Evolutionary conservation across 2,797 vertebrate genomes (phyloP), one percentile per base, ranked within the genome.

Genomic region (Peromyscus attwateri): DNA sequence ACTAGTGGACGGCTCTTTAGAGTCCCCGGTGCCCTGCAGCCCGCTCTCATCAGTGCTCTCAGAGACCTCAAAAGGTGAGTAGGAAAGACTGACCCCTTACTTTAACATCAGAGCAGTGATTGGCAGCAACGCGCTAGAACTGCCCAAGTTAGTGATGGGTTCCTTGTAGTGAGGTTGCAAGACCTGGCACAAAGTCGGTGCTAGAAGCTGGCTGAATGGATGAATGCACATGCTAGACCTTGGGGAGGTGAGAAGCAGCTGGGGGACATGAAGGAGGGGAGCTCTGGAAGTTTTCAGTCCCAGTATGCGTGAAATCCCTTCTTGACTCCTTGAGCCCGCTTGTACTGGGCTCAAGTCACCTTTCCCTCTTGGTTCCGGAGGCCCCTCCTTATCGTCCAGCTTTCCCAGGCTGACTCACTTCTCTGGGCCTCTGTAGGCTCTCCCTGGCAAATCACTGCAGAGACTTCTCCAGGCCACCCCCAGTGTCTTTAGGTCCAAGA

Each of bases 61-160:
- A 62, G 88, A 66, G 92, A 60, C 43, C 76, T 91, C 73, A 62
- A 11, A 43, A 46, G 52, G 52, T 0, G 0, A 12, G 27, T 1
- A 43, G 16, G 25, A 23, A 43, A 62, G 60, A 85, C 17, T n/a
- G 80, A 80, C 70, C 71, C 34, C 29, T 70, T 14, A 46, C 10
- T 80, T 76, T 37, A 85, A 49, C 5, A 68, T 55, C 90, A 93
- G 84, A 94, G 90, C 82, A 25, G 71, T 25, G 27, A 90, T 19
- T 52, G 52, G 73, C 27, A 40, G 73, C 27, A 13, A 13, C 2
- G 43, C n/a, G 5, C 27, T 43, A 40, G 4, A 77, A 62, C 66
- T 34, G 57, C 16, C 16, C 34, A 46, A 64, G 70, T 23, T 64
- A 55, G 46, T 13, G 46, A 46, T 62, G 37, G 55, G 55, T 34